Base-by-base conservation (phyloP, 1,140 invertebrate species). In the Drosophila serrata region DNA sequence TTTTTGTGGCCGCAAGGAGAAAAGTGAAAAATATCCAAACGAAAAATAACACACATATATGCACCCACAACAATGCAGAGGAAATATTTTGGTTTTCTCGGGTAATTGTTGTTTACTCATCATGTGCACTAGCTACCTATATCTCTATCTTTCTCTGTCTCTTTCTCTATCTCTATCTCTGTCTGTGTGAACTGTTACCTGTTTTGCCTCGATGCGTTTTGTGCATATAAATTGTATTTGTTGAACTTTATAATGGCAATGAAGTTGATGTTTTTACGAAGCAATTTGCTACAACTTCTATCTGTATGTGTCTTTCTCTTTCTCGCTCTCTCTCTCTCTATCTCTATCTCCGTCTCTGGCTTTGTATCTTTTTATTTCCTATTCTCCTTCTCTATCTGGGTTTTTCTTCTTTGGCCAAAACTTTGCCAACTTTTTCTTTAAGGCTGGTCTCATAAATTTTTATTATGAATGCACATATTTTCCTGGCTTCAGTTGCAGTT, bases 21-120 rank as follows among this genome's bases (percentile, higher is more conserved):
- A 45, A 45, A 60, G 61, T 46, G 68, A 53, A 72, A 72, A 61
- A 51, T 53, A 55, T 37, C 8, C 19, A 11, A 9, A 35, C 19
- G 13, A 24, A 24, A 55, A 22, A 51, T 19, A 51, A 53, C 29
- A 19, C 31, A 29, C 35, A 33, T 9, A n/a, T n/a, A 43, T 42
- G 45, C 68, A 42, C 24, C 45, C 37, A 43, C 64, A 70, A 68
- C 62, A 61, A 56, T 37, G 46, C 29, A 17, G 6, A 37, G 19
- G 43, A 67, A 74, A 67, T 76, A 45, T 68, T 67, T 69, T 46
- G 67, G 65, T 70, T 59, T 53, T 45, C 45, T 58, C 35, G 9
- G 51, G 73, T 85, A 81, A 85, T 86, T 86, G 82, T 73, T 85
- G 82, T 86, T 86, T 77, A 81, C 81, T 27, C 43, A 55, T 72